Evolutionary conservation across 2,888 invertebrate genomes (phyloP).

Genomic region (Rotaria macrura): DNA sequence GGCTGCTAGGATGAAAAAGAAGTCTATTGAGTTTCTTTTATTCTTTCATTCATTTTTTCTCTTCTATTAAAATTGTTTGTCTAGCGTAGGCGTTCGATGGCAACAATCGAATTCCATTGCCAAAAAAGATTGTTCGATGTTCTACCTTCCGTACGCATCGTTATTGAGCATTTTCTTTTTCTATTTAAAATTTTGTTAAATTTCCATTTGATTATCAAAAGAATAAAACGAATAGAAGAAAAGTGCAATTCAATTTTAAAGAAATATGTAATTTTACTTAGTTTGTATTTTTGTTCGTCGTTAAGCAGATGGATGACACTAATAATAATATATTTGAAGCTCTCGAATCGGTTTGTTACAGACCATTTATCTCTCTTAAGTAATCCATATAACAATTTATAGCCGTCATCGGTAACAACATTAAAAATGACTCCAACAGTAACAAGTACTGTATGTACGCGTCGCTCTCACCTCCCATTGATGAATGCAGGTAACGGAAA

Average conservation of each 20-base stretch:
- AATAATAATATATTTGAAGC: constrained; percentile 1
- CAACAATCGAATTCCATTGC: neutral
- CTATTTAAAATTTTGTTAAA: too few relatives aligned
- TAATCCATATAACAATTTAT: neutral
- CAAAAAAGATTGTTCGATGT: neutral
- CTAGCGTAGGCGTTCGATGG: neutral
- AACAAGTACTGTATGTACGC: neutral
- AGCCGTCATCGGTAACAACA: neutral
- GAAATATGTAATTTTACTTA: too few relatives aligned
- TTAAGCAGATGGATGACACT: neutral
- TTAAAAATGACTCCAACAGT: neutral
- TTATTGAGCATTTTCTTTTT: too few relatives aligned
- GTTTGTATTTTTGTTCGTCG: neutral
- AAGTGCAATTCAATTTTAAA: too few relatives aligned
- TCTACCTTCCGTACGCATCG: too few relatives aligned
- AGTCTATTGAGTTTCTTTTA: neutral
- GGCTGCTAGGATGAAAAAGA: neutral
- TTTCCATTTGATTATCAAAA: too few relatives aligned
- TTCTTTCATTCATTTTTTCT: neutral
- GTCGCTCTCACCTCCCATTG: neutral
- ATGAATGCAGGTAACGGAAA: neutral
- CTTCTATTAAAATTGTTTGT: neutral
- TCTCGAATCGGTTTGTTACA: neutral
- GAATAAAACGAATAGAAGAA: too few relatives aligned
- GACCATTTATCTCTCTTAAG: neutral